These are phyloP conservation scores for Aspidiotus destructor DNA, from an alignment of 2,888 invertebrate species.

Conservation along the genomic window DNA sequence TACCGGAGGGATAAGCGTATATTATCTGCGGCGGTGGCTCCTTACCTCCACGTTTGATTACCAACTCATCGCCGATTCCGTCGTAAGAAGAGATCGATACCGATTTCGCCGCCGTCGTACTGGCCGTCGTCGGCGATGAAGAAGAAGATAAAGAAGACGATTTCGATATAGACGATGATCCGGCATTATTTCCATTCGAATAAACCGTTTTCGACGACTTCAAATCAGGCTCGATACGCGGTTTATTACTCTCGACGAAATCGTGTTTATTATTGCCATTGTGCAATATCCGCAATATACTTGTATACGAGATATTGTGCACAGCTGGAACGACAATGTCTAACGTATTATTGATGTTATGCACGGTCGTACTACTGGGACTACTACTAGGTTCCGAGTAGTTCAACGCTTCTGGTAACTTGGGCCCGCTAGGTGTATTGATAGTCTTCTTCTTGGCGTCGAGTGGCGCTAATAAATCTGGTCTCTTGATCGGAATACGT, in stretches of 20 bases:
- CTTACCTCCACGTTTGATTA: neutral
- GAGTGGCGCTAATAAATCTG: conserved; percentile 46
- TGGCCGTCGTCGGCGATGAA: neutral
- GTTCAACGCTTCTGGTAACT: conserved; percentile 38
- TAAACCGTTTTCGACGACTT: conserved; percentile 45
- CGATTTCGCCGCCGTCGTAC: neutral
- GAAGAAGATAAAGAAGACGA: conserved; percentile 26
- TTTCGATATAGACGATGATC: conserved; percentile 15
- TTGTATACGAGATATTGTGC: conserved; percentile 57
- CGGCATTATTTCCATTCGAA: conserved; percentile 2
- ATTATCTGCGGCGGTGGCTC: neutral
- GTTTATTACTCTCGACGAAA: conserved; percentile 50
- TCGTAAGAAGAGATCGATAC: neutral
- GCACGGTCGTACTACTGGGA: conserved; percentile 38
- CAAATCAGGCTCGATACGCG: conserved; percentile 41
- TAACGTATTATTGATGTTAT: conserved; percentile 40
- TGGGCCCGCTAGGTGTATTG: conserved; percentile 63
- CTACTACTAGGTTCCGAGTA: conserved; percentile 38
- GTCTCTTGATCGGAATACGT: conserved; percentile 67
- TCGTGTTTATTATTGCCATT: conserved; percentile 75
- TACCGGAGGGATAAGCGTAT: neutral
- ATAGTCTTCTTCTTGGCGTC: conserved; percentile 60
- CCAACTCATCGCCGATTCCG: neutral
- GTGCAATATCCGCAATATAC: conserved; percentile 73
- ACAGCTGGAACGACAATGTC: conserved; percentile 54